These are phyloP conservation scores for Myiozetetes cayanensis DNA, from an alignment of 2,113 vertebrate species.

Conservation along the genomic window DNA sequence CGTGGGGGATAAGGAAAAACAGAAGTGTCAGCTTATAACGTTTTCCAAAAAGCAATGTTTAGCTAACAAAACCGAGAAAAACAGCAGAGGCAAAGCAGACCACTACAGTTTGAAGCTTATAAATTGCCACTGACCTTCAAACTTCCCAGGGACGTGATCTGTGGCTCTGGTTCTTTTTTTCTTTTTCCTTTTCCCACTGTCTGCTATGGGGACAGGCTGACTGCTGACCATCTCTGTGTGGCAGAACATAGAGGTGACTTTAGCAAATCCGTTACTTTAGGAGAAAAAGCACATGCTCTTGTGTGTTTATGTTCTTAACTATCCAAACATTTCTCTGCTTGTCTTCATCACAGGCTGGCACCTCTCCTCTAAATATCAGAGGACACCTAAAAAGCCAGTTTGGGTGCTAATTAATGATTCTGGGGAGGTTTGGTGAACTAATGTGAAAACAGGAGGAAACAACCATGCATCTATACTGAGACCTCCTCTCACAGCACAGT, in stretches of 20 bases:
- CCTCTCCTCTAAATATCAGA: neutral
- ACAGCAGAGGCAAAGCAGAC: neutral
- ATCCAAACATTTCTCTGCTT: neutral
- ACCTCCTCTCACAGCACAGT: neutral
- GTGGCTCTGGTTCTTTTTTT: conserved; percentile 87
- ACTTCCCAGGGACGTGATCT: conserved; percentile 84
- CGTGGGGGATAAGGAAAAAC: neutral
- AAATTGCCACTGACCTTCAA: conserved; percentile 81
- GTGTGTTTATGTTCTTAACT: neutral
- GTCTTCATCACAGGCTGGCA: neutral
- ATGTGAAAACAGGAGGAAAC: neutral
- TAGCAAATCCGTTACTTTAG: neutral
- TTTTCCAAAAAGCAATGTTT: neutral
- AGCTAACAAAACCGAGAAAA: neutral
- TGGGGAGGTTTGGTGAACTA: neutral
- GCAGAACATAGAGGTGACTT: conserved; percentile 41
- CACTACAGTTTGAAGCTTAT: neutral
- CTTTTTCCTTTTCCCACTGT: conserved; percentile 84
- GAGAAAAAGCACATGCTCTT: neutral
- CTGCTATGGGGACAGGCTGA: conserved; percentile 83
- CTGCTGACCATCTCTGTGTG: conserved; percentile 84
- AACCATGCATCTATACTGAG: neutral
- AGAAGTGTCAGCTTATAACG: neutral
- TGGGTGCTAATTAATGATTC: neutral
- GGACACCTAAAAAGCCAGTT: neutral